Base-by-base conservation (phyloP, 2,888 invertebrate species). In the Agriopis leucophaearia region DNA sequence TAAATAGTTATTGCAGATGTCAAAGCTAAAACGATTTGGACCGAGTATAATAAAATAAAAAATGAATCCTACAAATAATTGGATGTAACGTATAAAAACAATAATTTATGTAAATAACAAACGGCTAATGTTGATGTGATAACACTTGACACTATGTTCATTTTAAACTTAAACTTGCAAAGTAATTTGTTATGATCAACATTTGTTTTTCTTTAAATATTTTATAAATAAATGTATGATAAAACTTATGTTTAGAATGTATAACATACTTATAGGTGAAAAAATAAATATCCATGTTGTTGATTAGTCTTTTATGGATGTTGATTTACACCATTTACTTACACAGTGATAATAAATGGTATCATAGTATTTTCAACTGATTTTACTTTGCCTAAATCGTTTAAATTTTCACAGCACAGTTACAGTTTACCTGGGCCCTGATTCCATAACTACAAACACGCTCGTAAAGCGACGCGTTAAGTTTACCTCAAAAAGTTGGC, bases 291-390 rank as follows among this genome's bases (percentile, higher is more conserved):
- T 93, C 91, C 91, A 90, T 93, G 93, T 92, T 93, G 93, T 94
- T 94, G 89, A 92, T 93, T 93, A 93, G 92, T 94, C 83, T 92
- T 91, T 85, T 89, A 93, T 93, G 92, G 92, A 92, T 91, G 93
- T 93, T 93, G 90, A 91, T 89, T 91, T 91, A 90, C 89, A 92
- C 92, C 92, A 92, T 92, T 93, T 92, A 89, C 90, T n/a, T 90
- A 91, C 87, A 83, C 88, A 91, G 88, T 90, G 90, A 92, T 91
- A 92, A 92, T 93, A 92, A 93, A 93, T 93, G 91, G 92, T 91
- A 91, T 81, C 78, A 88, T 85, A 88, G 84, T 84, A 85, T 73
- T 78, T 73, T 76, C 58, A 70, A 69, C 74, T 70, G 67, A 55
- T 72, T 72, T 67, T 72, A 66, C 56, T 69, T 76, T 64, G 35